Conservation (phyloP, 2,797 vertebrate genomes). For the Phoxinus dragarum region DNA sequence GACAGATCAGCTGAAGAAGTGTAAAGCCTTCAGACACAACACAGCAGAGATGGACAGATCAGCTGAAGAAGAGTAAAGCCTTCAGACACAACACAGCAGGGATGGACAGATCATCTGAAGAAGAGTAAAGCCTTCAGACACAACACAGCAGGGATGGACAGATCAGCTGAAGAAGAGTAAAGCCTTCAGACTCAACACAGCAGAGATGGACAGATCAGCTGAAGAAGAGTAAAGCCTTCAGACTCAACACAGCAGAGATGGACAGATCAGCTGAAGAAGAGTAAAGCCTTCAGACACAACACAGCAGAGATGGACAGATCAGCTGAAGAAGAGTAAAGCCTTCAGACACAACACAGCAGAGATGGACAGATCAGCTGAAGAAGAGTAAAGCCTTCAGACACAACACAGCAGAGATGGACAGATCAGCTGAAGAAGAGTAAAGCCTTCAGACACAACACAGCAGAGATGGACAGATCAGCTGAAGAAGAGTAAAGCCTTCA, state of each 20-base stretch:
- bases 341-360: not conserved
- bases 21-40: not conserved
- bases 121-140: not conserved
- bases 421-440: not conserved
- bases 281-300: not conserved
- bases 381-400: not conserved
- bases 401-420: not conserved
- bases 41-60: not conserved
- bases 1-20: not conserved
- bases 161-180: not conserved
- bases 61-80: rapidly evolving
- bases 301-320: not conserved
- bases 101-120: not conserved
- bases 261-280: not conserved
- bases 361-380: not conserved
- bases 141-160: not conserved
- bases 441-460: not conserved
- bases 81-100: not conserved
- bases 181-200: not conserved
- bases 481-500: rapidly evolving
- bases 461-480: not conserved
- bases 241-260: not conserved
- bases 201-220: not conserved
- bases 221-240: rapidly evolving
- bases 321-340: rapidly evolving